Percentiles rank a stretch among this genome's conserved stretches.
phyloP scores from a whole-genome alignment of 2,797 vertebrate genomes.

The Lutjanus campechanus region DNA sequence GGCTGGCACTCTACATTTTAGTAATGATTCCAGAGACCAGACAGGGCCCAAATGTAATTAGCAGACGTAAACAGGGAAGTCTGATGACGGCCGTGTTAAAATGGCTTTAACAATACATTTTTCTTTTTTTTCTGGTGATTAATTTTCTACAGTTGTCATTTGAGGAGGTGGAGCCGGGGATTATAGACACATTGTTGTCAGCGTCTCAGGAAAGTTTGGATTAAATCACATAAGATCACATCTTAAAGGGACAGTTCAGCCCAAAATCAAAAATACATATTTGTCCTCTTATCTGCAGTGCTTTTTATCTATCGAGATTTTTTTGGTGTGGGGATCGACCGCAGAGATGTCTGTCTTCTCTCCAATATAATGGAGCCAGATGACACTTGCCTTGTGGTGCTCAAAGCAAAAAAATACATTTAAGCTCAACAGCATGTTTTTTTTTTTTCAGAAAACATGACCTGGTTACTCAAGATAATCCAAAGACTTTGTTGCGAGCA shows the following conservation, averaged over 20 bases:
- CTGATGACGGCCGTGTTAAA: conserved; percentile 67
- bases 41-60: conserved; percentile 85
- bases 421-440: no score
- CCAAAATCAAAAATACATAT: no score
- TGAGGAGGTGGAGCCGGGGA: conserved; percentile 28
- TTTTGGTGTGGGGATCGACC: no score
- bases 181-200: conserved; percentile 29
- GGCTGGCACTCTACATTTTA: conserved; percentile 80
- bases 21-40: conserved; percentile 87
- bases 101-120: conserved; percentile 46
- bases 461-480: no score
- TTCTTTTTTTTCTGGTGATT: conserved; percentile 22
- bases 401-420: no score
- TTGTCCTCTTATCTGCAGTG: no score
- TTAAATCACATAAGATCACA: conserved; percentile 31
- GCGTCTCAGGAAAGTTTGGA: conserved; percentile 13
- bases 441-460: no score
- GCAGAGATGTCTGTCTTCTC: no score
- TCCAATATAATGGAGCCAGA: no score
- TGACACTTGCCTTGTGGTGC: no score
- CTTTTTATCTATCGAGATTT: no score
- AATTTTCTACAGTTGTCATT: conserved; percentile 47
- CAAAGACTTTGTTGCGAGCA: no score
- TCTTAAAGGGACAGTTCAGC: neutral
- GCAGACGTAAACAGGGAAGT: conserved; percentile 78